These are phyloP conservation scores for Callyntrura guangdongensis DNA, from an alignment of 2,888 invertebrate genomes.

Conservation along the genomic window DNA sequence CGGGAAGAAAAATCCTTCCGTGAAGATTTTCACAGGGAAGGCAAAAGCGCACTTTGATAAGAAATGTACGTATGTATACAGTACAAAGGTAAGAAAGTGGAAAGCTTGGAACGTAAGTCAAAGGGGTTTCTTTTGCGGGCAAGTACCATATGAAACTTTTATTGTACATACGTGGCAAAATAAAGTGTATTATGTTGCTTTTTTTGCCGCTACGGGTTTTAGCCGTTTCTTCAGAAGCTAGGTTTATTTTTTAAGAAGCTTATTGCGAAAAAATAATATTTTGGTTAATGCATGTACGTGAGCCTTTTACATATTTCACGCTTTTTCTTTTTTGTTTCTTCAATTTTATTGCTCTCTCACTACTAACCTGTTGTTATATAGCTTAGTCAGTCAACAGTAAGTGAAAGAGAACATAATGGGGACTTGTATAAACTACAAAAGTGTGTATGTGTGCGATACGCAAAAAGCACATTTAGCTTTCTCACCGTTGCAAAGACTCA, in stretches of 20 bases:
- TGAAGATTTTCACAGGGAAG: slow-evolving; percentile 5
- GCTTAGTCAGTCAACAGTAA: not conserved
- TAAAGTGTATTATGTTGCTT: not conserved
- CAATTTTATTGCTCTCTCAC: not conserved
- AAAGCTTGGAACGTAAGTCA: slow-evolving; percentile 1
- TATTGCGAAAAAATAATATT: slow-evolving; percentile 51
- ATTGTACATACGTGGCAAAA: not conserved
- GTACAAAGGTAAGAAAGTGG: not conserved
- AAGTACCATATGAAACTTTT: slow-evolving; percentile 6
- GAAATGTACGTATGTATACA: not conserved
- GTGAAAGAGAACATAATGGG: not conserved
- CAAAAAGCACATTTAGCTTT: slow-evolving; percentile 14
- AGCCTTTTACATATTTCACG: slow-evolving; percentile 46
- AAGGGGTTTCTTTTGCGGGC: slow-evolving; percentile 7
- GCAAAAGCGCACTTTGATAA: not conserved
- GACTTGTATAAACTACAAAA: not conserved
- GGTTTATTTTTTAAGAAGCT: slow-evolving; percentile 31
- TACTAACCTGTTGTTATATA: not conserved
- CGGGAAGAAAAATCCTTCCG: not conserved
- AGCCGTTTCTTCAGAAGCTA: not conserved
- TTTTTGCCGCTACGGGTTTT: not conserved
- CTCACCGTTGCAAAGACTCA: not conserved
- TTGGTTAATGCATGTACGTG: slow-evolving; percentile 47
- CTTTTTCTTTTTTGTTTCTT: slow-evolving; percentile 1
- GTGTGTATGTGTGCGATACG: not conserved